Percentiles rank a stretch among this genome's conserved stretches.
Conservation (phyloP, 1,140 invertebrate species). For the Marisa cornuarietis region DNA sequence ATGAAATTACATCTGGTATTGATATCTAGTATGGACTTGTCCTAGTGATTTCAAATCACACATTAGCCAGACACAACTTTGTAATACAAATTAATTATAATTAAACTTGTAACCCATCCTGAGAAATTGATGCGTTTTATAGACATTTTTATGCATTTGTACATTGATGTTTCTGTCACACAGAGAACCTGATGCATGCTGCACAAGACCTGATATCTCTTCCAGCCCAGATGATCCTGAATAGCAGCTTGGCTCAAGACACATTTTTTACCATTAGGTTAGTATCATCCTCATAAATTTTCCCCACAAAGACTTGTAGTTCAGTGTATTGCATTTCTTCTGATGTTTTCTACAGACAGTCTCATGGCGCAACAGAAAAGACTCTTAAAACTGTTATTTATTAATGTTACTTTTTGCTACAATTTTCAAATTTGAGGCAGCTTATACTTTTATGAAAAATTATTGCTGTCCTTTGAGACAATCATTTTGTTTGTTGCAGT, state of each 20-base stretch:
- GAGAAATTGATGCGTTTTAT: neutral
- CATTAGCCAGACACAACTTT: too few species aligned
- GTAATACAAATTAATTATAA: too few species aligned
- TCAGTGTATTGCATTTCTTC: neutral
- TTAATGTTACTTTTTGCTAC: too few species aligned
- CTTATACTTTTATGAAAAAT: too few species aligned
- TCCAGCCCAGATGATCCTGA: constrained; percentile 62
- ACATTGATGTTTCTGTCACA: neutral
- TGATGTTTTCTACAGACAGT: too few species aligned
- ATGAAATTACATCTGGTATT: neutral
- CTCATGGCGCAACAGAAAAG: too few species aligned
- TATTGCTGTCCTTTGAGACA: too few species aligned
- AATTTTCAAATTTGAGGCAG: too few species aligned
- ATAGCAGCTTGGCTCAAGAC: constrained; percentile 88
- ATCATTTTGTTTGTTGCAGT: constrained; percentile 59
- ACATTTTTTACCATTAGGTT: constrained; percentile 81
- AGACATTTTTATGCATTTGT: neutral
- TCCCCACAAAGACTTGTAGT: neutral
- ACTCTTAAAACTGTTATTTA: too few species aligned
- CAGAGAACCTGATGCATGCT: constrained; percentile 13
- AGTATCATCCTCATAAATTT: neutral
- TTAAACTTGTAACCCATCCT: too few species aligned
- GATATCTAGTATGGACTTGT: neutral
- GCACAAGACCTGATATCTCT: constrained; percentile 13
- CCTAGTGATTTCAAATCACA: too few species aligned